Evolutionary conservation across 2,113 vertebrate genomes (phyloP).

Genomic region (Prunella fulvescens): DNA sequence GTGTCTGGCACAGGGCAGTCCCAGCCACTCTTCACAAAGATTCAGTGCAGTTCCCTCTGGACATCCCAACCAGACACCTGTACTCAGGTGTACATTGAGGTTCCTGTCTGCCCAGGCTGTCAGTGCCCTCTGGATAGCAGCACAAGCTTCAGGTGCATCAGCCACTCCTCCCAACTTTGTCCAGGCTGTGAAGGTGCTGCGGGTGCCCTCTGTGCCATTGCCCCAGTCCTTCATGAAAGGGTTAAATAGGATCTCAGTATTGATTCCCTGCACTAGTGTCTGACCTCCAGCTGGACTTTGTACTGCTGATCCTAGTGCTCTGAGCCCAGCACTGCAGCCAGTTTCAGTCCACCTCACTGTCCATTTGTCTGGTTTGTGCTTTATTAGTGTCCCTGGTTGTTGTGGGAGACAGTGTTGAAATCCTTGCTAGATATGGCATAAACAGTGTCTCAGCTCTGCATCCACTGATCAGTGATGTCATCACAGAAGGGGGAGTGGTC

Average conservation of each 20-base stretch:
- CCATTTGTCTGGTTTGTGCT: accelerated
- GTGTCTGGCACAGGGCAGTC: neutral
- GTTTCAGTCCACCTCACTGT: neutral
- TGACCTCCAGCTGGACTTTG: neutral
- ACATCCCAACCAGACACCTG: neutral
- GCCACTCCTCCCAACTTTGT: neutral
- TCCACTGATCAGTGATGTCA: neutral
- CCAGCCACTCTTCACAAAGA: neutral
- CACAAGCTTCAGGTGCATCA: neutral
- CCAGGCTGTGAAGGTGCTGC: accelerated
- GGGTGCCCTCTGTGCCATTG: neutral
- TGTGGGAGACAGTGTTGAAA: neutral
- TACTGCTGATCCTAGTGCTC: neutral
- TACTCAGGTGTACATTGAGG: accelerated
- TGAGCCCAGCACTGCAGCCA: neutral
- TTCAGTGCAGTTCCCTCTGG: accelerated
- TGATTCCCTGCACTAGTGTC: neutral
- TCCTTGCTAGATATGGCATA: neutral
- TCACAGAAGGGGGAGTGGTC: neutral
- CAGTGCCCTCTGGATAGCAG: neutral
- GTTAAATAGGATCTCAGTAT: neutral
- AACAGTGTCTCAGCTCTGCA: neutral
- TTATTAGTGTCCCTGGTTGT: neutral
- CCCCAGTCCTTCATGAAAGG: neutral
- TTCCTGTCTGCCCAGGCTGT: neutral